Conservation (phyloP, 2,113 vertebrate genomes). For the Microcebus ravelobensis region DNA sequence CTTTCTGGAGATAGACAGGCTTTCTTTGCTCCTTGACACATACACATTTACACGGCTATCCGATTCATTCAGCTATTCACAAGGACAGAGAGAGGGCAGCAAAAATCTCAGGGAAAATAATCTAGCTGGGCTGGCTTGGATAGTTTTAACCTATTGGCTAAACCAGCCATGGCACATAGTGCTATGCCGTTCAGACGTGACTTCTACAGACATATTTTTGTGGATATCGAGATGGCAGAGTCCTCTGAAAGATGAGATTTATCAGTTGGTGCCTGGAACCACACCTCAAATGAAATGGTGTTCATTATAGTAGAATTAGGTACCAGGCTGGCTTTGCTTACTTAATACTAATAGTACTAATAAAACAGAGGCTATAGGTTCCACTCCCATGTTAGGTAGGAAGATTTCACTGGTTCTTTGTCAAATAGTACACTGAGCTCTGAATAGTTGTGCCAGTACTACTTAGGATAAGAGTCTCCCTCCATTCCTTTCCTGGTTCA, state of each 20-base stretch:
- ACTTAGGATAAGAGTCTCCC: not conserved
- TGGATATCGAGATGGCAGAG: not conserved
- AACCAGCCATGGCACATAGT: not conserved
- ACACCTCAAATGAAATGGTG: not conserved
- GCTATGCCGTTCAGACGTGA: not conserved
- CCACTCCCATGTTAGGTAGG: not conserved
- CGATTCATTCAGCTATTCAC: not conserved
- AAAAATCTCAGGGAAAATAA: not conserved
- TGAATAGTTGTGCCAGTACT: not conserved
- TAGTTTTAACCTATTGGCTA: not conserved
- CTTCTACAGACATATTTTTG: not conserved
- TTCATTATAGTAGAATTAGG: not conserved
- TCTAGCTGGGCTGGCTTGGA: not conserved
- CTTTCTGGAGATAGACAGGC: not conserved
- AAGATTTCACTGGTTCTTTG: not conserved
- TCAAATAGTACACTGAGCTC: not conserved
- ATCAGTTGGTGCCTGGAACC: not conserved
- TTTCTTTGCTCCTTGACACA: not conserved
- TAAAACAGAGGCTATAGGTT: not conserved
- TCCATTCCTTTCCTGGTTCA: not conserved
- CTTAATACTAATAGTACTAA: not conserved
- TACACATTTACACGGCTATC: not conserved
- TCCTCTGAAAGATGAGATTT: not conserved
- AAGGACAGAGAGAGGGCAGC: not conserved
- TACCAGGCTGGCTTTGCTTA: not conserved